Evolutionary conservation across 2,797 vertebrate species (phyloP).

Genomic region (Microhierax caerulescens): DNA sequence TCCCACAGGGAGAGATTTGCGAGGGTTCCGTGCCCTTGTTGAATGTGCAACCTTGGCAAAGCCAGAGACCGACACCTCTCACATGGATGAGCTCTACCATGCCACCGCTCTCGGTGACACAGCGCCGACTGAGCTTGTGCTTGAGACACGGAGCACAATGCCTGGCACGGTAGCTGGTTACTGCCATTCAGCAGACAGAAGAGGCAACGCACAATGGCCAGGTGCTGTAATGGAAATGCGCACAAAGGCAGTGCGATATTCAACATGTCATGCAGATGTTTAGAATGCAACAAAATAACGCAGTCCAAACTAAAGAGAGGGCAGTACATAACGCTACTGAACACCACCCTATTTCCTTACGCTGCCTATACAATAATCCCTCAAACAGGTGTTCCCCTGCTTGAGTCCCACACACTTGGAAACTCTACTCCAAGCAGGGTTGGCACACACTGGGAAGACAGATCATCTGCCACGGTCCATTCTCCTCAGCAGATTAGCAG

Average conservation of each 20-base stretch:
- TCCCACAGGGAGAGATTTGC: not conserved
- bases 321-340: not conserved
- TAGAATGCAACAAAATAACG: not conserved
- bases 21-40: not conserved
- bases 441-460: not conserved
- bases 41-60: not conserved
- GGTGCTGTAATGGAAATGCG: not conserved
- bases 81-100: not conserved
- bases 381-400: not conserved
- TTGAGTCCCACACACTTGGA: not conserved
- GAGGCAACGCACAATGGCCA: not conserved
- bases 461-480: not conserved
- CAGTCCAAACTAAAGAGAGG: not conserved
- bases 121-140: not conserved
- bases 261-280: not conserved
- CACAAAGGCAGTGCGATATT: not conserved
- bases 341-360: not conserved
- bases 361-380: not conserved
- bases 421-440: not conserved
- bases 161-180: rapidly evolving
- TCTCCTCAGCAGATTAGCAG: not conserved
- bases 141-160: not conserved
- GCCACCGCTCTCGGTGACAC: not conserved
- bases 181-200: not conserved
- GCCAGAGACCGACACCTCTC: not conserved